These are phyloP conservation scores for Furcifer pardalis DNA, from an alignment of 2,797 vertebrate genomes.

Conservation along the genomic window DNA sequence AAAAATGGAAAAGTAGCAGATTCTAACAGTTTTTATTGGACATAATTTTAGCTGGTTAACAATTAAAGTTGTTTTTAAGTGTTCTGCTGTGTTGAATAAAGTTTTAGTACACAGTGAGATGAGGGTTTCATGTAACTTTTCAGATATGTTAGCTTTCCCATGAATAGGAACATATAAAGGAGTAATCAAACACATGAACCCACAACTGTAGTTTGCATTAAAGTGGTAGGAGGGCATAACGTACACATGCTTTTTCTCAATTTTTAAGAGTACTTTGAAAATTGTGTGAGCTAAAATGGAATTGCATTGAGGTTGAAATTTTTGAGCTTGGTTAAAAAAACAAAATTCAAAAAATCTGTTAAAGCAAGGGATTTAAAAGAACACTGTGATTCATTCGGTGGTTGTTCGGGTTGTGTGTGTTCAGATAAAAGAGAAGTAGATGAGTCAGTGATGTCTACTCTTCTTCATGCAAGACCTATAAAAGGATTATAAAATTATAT, in stretches of 20 bases:
- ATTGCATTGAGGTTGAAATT: not conserved
- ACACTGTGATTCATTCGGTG: not conserved
- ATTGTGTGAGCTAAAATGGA: not conserved
- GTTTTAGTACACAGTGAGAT: not conserved
- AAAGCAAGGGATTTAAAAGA: not conserved
- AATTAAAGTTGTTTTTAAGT: not conserved
- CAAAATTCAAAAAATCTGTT: not conserved
- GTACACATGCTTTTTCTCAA: not conserved
- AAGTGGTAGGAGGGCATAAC: not conserved
- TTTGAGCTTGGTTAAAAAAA: not conserved
- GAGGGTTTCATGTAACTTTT: not conserved
- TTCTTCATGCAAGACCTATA: not conserved
- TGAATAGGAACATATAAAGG: not conserved
- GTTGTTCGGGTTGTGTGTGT: too few relatives aligned
- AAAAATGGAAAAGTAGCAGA: too few relatives aligned
- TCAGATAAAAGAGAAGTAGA: conserved; percentile 88
- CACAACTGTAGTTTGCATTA: not conserved
- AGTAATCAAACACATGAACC: not conserved
- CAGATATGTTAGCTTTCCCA: not conserved
- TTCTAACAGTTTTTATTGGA: not conserved
- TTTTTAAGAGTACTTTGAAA: not conserved
- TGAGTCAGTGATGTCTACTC: conserved; percentile 68
- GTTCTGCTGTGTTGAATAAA: not conserved
- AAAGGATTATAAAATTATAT: conserved; percentile 16
- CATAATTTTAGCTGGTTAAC: not conserved